Percentiles rank a stretch among this genome's conserved stretches.
These are phyloP conservation scores for Manis pentadactyla DNA, from an alignment of 2,797 vertebrate genomes.

Conservation along the genomic window DNA sequence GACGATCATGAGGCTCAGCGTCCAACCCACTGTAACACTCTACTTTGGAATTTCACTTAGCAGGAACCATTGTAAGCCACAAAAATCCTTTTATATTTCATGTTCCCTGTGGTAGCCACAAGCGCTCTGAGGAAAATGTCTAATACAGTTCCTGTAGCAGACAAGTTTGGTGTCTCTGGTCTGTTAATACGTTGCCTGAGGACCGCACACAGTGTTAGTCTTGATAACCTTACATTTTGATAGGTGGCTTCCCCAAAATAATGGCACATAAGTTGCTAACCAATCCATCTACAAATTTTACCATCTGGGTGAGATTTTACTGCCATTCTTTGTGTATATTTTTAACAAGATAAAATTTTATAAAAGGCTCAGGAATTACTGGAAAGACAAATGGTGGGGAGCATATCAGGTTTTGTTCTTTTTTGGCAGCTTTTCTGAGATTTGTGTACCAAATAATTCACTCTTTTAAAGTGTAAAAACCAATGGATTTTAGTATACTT, in stretches of 20 bases:
- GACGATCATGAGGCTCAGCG: neutral
- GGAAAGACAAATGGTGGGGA: neutral
- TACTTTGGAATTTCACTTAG: neutral
- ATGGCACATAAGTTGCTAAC: neutral
- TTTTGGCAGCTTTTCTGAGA: neutral
- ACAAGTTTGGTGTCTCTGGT: neutral
- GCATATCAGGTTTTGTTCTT: neutral
- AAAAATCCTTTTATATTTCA: conserved; percentile 29
- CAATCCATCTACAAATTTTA: neutral
- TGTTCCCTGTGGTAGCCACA: neutral
- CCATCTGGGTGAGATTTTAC: neutral
- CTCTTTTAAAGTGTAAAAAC: neutral
- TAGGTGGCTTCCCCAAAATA: neutral
- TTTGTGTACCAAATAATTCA: neutral
- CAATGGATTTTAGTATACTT: neutral
- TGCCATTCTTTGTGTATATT: neutral
- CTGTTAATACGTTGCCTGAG: conserved; percentile 52
- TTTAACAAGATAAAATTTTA: conserved; percentile 26
- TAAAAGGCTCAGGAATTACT: neutral
- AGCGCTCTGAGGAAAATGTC: conserved; percentile 24
- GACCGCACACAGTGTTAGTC: conserved; percentile 3
- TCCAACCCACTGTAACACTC: neutral
- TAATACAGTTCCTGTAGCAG: conserved; percentile 11
- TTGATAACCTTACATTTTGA: conserved; percentile 28
- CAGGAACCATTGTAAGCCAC: neutral